These are phyloP conservation scores for Terrapene triunguis DNA, from an alignment of 2,113 vertebrate species.

Conservation along the genomic window DNA sequence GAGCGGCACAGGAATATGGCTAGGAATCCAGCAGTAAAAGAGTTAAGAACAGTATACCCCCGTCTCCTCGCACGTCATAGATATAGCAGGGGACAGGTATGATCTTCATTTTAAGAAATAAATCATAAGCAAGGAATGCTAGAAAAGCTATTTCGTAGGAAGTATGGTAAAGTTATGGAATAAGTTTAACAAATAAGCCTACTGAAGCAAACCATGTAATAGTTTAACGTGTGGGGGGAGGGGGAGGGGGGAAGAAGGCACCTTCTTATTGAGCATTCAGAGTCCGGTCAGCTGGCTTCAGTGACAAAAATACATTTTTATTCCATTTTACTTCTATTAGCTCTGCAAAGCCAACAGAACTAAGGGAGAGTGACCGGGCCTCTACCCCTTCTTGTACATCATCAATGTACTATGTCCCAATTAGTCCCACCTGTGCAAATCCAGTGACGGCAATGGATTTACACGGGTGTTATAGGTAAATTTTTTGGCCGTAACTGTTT, in stretches of 20 bases:
- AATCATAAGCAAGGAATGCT: neutral
- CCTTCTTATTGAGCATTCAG: neutral
- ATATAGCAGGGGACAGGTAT: neutral
- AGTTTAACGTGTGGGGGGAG: neutral
- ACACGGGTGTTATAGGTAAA: neutral
- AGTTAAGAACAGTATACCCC: neutral
- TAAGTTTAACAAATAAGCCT: neutral
- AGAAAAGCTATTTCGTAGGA: neutral
- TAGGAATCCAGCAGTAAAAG: neutral
- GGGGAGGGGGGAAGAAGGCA: no score
- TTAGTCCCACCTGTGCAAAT: neutral
- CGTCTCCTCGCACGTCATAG: neutral
- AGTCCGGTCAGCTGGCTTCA: neutral
- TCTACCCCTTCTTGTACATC: neutral
- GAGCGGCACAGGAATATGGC: neutral
- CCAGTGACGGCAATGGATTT: neutral
- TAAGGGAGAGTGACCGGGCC: neutral
- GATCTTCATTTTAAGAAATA: neutral
- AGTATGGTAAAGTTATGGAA: neutral
- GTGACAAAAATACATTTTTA: neutral
- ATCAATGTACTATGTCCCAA: neutral
- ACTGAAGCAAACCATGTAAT: neutral
- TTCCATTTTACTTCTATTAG: neutral
- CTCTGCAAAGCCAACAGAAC: neutral
- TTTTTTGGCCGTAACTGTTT: neutral